Base-by-base conservation (phyloP, 2,888 invertebrate genomes). In the Amphimallon solstitiale region DNA sequence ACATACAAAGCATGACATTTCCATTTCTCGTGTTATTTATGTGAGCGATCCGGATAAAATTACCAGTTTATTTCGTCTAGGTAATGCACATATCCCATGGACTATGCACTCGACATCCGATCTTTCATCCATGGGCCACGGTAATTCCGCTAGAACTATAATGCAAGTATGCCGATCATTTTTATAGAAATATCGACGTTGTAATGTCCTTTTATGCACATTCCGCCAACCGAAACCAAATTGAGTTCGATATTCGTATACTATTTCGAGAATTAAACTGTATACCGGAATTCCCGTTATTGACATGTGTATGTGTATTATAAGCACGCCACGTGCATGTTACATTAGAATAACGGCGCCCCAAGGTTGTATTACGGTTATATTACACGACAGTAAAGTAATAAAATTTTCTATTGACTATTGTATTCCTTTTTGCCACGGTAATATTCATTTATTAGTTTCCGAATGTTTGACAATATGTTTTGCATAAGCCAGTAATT, bases 261-360 rank as follows among this genome's bases (percentile, higher is more conserved):
- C 29, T 29, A 29, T 29, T 29, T 29, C 29, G 29, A 29, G 29
- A 29, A 29, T 29, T 29, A 29, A 29, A 29, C 29, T 45, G 45
- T 45, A 9, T 19, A 19, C 19, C 45, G n/a, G 45, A 29, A 29
- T 29, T 45, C 10, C 45, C 45, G 10, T 10, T 10, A 45, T 17
- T 10, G 19, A 29, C 14, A 23, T 49, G 38, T 59, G 34, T 43
- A 34, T 43, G 29, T 59, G 43, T 59, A 45, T 59, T 19, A 5
- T 14, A 34, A 15, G 15, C 23, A 38, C 23, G 38, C 34, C 15
- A 38, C 29, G 43, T 45, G 56, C 56, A 45, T 10, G 56, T 59
- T 59, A 59, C 34, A 59, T 59, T 59, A 59, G 43, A 45, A 59
- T 59, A 59, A 59, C 56, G 43, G 43, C 56, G 17, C 56, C 56